Base-by-base conservation (phyloP, 2,113 vertebrate species). In the Thamnophis sirtalis region DNA sequence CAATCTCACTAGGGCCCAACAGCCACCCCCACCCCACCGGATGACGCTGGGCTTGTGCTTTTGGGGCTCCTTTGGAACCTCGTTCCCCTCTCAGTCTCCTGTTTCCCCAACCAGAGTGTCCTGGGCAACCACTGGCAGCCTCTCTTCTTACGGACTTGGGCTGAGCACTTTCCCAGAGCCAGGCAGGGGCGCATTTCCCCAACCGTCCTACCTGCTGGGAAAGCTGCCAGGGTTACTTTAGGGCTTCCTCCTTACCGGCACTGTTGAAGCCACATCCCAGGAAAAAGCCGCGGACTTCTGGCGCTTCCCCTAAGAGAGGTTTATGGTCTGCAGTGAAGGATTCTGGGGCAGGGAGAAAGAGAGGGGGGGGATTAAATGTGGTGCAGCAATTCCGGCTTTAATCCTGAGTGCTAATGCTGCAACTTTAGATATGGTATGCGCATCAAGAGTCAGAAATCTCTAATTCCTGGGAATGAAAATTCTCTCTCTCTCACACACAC, bases 231-330 rank as follows among this genome's bases (percentile, higher is more conserved):
- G 33, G 73, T 56, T 24, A 6, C 19, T 49, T 21, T n/a, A 15
- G 7, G 58, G 43, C 15, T 51, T 33, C 9, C 0, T 6, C 54
- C 98, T 96, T 97, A 99, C 99, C 99, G 0, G 99, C 99, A 0
- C 99, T 99, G 97, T 99, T 99, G 97, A 99, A 99, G 92, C 99
- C 99, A 0, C 99, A 99, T 93, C 99, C 99, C 3, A 99, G 97
- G 96, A 99, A 99, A 97, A 98, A 99, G 0, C 99, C 99, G 54
- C 99, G 96, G 86, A 99, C 98, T 48, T 99, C 99, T 0, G 99
- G 99, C 0, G 98, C 98, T 95, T 99, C 99, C 13, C 99, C 99
- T 98, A 99, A 98, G 91, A 99, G 97, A 0, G 99, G 99, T 88
- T 99, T 99, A 94, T 99, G 99, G 96, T 99, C 99, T 0, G 99